Conservation (phyloP, 1,140 invertebrate genomes). For the Drosophila suzukii region DNA sequence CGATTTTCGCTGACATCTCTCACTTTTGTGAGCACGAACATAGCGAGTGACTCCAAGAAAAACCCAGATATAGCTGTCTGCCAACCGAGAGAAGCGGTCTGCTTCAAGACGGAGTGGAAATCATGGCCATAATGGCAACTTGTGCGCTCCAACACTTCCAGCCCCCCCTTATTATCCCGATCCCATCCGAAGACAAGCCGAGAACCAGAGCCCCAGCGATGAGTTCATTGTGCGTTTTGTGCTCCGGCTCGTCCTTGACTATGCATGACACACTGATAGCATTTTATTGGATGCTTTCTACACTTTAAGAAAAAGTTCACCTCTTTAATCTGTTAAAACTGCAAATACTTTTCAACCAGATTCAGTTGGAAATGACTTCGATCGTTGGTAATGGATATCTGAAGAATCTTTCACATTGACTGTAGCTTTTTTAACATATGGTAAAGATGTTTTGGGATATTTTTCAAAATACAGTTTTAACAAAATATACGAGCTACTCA, state of each 20-base stretch:
- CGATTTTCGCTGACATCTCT: conserved; percentile 58
- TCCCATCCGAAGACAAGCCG: conserved; percentile 1
- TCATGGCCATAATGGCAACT: conserved; percentile 60
- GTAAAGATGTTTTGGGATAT: no score
- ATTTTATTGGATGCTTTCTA: conserved; percentile 30
- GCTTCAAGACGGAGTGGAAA: conserved; percentile 27
- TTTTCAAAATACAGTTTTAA: no score
- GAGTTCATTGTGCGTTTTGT: conserved; percentile 58
- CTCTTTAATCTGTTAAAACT: no score
- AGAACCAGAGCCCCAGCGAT: conserved; percentile 30
- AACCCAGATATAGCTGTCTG: conserved; percentile 1
- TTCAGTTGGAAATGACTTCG: no score
- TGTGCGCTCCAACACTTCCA: conserved; percentile 47
- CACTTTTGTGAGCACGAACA: conserved; percentile 47
- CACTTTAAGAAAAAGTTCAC: conserved; percentile 12
- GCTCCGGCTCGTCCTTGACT: conserved; percentile 39
- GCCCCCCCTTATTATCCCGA: conserved; percentile 37
- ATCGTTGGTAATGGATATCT: no score
- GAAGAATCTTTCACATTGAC: no score
- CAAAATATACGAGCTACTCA: no score
- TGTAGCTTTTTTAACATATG: no score
- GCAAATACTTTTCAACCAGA: background rate
- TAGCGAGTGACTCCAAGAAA: conserved; percentile 22
- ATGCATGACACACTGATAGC: conserved; percentile 46
- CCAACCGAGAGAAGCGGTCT: background rate